Conservation (phyloP, 2,888 invertebrate species). For the Eupithecia subumbrata region DNA sequence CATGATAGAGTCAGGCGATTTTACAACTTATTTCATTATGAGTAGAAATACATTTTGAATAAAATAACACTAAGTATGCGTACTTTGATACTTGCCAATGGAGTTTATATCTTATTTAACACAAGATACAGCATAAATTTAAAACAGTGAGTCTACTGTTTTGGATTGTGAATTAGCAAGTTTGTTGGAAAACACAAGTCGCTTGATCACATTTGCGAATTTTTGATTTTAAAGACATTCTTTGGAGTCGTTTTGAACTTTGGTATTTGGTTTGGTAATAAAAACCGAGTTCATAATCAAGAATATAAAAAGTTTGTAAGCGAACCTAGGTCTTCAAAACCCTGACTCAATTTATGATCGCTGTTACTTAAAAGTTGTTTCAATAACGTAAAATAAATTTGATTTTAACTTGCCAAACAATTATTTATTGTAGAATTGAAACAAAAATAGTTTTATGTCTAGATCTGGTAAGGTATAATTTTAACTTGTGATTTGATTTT, state of each 20-base stretch:
- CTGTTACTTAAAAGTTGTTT: neutral
- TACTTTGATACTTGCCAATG: neutral
- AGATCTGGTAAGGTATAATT: neutral
- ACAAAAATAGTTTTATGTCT: too few relatives aligned
- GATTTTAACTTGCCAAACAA: too few relatives aligned
- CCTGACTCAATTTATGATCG: neutral
- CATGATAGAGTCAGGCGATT: conserved; percentile 39
- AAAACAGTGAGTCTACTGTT: conserved; percentile 30
- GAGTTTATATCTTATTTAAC: neutral
- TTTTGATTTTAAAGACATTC: conserved; percentile 32
- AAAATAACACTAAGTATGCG: conserved; percentile 15
- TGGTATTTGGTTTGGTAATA: neutral
- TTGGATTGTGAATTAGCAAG: conserved; percentile 64
- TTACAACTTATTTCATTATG: conserved; percentile 44
- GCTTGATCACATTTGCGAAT: conserved; percentile 51
- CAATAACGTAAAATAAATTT: neutral
- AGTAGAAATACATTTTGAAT: conserved; percentile 45
- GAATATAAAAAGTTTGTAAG: neutral
- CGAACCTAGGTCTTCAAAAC: neutral
- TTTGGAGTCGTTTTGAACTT: conserved; percentile 18
- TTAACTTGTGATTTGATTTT: neutral
- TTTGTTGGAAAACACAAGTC: conserved; percentile 70
- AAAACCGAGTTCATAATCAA: conserved; percentile 1
- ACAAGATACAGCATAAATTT: neutral
- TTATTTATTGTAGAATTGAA: too few relatives aligned